Base-by-base conservation (phyloP, 2,113 vertebrate genomes). In the Stercorarius parasiticus region DNA sequence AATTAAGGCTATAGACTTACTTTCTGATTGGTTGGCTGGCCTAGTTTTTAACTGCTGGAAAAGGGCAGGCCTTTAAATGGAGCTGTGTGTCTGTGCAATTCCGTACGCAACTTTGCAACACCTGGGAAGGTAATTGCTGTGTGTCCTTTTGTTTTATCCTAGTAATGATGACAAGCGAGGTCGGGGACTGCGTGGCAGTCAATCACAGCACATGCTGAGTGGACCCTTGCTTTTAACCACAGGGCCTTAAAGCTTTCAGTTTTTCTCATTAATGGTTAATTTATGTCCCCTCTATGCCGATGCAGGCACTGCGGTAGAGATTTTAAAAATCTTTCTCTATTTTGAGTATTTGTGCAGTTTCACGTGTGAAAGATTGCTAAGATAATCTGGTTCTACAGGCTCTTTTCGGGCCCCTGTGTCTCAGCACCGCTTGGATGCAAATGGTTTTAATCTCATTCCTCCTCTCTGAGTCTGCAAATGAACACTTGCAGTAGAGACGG, bases 241-340 rank as follows among this genome's bases (percentile, higher is more conserved):
- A 13, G 47, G 11, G 21, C 52, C 26, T 49, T 47, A 32, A 76
- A 62, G n/a, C 19, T 61, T 55, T 47, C 20, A 1, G 7, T 26
- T 36, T 59, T 56, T 8, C 18, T 78, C 13, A 2, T 50, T 66
- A 80, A 6, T 1, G 2, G 15, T 7, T 67, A 22, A 32, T 8
- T 69, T 30, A 13, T 1, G 5, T 72, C 8, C 15, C 7, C 7
- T 58, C 20, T 9, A 0, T 27, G 8, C 77, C 15, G 59, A 13
- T 22, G 42, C 3, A 2, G 3, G 9, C 11, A 1, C 36, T 25
- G 26, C 0, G 0, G 32, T 36, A 11, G 45, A 17, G 7, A 8
- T 73, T 38, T 34, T 3, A 7, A 15, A 50, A 77, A 29, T 53
- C n/a, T 22, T 14, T 12, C 16, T 45, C 32, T 36, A 0, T 20